Conservation (phyloP, 2,113 vertebrate species). For the Budorcas taxicolor region DNA sequence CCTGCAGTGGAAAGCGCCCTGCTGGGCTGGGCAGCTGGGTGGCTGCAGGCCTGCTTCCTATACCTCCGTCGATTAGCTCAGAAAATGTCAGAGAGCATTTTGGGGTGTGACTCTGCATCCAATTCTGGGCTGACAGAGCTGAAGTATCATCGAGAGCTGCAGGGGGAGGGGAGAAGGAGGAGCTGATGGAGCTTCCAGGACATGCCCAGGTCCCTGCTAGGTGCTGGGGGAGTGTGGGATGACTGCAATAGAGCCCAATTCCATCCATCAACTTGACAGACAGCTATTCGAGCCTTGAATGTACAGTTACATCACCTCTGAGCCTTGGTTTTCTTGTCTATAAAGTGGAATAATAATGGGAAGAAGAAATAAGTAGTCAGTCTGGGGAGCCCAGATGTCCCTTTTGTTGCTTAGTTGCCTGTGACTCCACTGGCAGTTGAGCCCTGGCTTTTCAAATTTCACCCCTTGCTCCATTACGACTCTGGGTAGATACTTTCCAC, state of each 20-base stretch:
- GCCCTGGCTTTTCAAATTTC: neutral
- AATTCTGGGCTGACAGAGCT: neutral
- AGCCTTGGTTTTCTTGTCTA: neutral
- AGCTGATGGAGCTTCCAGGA: rapidly evolving
- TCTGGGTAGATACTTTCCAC: neutral
- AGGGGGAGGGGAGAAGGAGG: neutral
- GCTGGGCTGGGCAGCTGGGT: neutral
- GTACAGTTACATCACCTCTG: neutral
- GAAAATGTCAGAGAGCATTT: neutral
- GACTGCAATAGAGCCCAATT: neutral
- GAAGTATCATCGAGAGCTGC: neutral
- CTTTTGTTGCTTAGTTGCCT: neutral
- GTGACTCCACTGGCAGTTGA: no score
- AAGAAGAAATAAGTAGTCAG: neutral
- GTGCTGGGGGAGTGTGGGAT: neutral
- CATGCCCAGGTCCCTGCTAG: rapidly evolving
- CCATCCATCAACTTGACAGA: neutral
- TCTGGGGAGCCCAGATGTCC: rapidly evolving
- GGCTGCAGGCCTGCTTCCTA: neutral
- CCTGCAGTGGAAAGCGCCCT: rapidly evolving
- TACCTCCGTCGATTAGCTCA: neutral
- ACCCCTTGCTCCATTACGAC: no score
- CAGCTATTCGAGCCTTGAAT: neutral
- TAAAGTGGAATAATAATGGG: neutral
- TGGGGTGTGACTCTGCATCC: neutral